Evolutionary conservation across 2,797 vertebrate species (phyloP), one percentile per base, ranked within the genome.

Genomic region (Acropternis orthonyx): DNA sequence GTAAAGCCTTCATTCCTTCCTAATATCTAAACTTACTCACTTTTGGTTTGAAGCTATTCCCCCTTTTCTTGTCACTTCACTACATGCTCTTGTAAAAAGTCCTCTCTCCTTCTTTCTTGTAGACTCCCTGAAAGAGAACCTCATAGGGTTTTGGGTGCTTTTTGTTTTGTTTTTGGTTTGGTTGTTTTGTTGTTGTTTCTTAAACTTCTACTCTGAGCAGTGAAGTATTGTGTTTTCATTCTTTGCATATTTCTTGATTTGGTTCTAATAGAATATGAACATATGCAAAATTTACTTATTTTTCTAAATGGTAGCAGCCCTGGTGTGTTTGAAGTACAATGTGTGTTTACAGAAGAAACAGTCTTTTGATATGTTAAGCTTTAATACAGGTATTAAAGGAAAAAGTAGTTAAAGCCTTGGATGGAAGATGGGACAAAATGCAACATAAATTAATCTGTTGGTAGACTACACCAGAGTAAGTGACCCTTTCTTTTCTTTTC

Each of bases 221-320:
- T 37, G 23, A 85, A 66, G 8, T 74, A 55, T 17, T 61, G 4
- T 34, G 14, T 78, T 85, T 77, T 88, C 46, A 68, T 93, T 91
- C 65, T 89, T 80, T 59, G 49, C 34, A 2, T 73, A 26, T 88
- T 96, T 93, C 74, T 86, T 89, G n/a, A 27, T 85, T 91, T 78
- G n/a, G 14, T 92, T 93, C 59, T 81, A 92, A 56, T 15, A 87
- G 69, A 90, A 55, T 39, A 30, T 30, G 39, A 89, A 73, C 32
- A 19, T 26, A 18, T 61, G 34, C 77, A 63, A 22, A 94, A 72
- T 36, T 66, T 90, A 76, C 17, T 90, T 92, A 26, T 92, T 84
- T 80, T 86, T 28, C 2, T 19, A 80, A 84, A 55, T 84, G 59
- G 28, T 84, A 84, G 74, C 58, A 94, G 34, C 12, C 30, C 16